phyloP scores from a whole-genome alignment of 2,797 vertebrate genomes.

The Chelmon rostratus region DNA sequence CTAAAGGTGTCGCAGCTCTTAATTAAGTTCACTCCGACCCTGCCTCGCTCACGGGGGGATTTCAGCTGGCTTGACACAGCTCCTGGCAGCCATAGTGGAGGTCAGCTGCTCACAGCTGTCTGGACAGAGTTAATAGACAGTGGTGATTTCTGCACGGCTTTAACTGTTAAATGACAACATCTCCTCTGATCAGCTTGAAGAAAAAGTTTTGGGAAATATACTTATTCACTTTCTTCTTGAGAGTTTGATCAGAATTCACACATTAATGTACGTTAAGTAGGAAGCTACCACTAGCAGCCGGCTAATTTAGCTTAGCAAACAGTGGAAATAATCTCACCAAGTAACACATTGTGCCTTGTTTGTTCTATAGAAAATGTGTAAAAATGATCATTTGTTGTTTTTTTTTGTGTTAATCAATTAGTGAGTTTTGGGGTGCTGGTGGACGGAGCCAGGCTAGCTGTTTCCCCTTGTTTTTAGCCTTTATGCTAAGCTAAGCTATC shows the following conservation, averaged over 20 bases:
- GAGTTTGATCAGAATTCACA: not conserved
- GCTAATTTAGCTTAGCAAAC: slow-evolving; percentile 2
- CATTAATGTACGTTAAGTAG: too few species aligned
- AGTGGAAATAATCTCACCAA: not conserved
- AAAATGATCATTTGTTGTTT: not conserved
- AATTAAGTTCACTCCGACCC: slow-evolving; percentile 41
- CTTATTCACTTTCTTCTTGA: not conserved
- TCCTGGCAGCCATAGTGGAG: slow-evolving; percentile 29
- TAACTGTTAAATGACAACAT: not conserved
- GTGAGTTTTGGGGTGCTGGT: not conserved
- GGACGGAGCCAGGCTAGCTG: not conserved
- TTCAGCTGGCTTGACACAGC: slow-evolving; percentile 39
- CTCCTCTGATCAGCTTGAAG: not conserved
- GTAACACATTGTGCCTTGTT: too few species aligned
- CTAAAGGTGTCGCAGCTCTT: slow-evolving; percentile 54
- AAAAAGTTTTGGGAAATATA: not conserved
- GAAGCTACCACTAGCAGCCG: too few species aligned
- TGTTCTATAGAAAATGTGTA: not conserved
- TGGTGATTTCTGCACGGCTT: slow-evolving; percentile 1
- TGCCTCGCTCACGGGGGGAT: slow-evolving; percentile 20
- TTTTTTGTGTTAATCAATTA: not conserved
- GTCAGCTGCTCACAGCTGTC: slow-evolving; percentile 20
- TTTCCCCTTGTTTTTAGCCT: not conserved
- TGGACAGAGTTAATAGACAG: not conserved
- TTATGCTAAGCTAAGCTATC: slow-evolving; percentile 10